Base-by-base conservation (phyloP, 2,113 vertebrate genomes). In the Lonchura striata region DNA sequence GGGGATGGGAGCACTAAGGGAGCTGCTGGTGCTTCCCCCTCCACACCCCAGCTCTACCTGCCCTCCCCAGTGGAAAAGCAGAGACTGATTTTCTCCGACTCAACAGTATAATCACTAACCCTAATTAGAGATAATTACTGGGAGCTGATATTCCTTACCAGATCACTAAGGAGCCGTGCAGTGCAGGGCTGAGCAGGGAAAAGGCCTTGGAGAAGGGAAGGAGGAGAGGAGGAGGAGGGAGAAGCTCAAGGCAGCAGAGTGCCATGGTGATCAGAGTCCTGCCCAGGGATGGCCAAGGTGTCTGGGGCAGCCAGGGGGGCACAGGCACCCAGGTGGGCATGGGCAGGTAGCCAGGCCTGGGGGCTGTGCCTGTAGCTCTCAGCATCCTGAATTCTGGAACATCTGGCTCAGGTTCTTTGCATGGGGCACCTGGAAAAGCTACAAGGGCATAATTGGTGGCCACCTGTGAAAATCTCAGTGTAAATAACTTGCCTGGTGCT, bases 51-150 rank as follows among this genome's bases (percentile, higher is more conserved):
- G 90, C 97, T 97, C 97, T 95, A 94, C 96, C 96, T 97, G 97
- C 97, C 98, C 98, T 98, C 98, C 98, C 98, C 97, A 97, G 98
- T 98, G 97, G 98, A 98, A 98, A 98, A 97, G 74, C 94, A 98
- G 98, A 99, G 98, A 98, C 98, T 99, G 99, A 99, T 99, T 99
- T 99, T 98, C 98, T 98, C 97, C 97, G 91, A 97, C 98, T 98
- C 99, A 98, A 98, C 99, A 98, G 98, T 98, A 98, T 99, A 99
- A 99, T 99, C 99, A 99, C 98, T 98, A 99, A 99, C 98, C 99
- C 98, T 99, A 99, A 99, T 99, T 99, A 99, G 99, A 98, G 98
- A 98, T 99, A 99, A 99, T 99, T 99, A 99, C 98, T 98, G 98
- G 98, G 98, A 99, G 98, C 97, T 98, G 98, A 98, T 99, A 98